Percentiles rank a stretch among this genome's conserved stretches.
Evolutionary conservation across 1,140 invertebrate genomes (phyloP).

Genomic region (Saccostrea cuccullata): DNA sequence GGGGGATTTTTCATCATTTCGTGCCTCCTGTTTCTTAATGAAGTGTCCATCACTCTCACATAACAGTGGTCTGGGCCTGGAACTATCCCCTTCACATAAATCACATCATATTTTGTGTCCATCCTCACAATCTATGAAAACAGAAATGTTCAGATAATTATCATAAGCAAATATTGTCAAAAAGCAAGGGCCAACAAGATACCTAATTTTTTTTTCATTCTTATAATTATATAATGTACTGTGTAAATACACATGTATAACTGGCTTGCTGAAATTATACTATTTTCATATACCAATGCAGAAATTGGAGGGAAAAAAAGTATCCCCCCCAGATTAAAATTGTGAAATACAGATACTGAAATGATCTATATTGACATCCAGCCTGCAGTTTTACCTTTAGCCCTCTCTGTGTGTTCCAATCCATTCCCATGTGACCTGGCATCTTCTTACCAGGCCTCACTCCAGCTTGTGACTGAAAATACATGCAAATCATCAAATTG

Average conservation of each 20-base stretch:
- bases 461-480: slow-evolving; percentile 84
- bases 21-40: slow-evolving; percentile 80
- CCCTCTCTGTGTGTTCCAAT: slow-evolving; percentile 85
- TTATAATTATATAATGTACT: no score
- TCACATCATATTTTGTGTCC: slow-evolving; percentile 95
- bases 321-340: no score
- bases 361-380: no score
- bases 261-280: no score
- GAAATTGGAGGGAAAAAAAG: no score
- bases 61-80: slow-evolving; percentile 90
- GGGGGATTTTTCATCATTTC: slow-evolving; percentile 79
- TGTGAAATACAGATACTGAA: no score
- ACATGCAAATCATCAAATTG: background rate
- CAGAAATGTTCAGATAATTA: no score
- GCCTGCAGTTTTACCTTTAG: slow-evolving; percentile 81
- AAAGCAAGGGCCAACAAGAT: background rate
- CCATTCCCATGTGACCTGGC: slow-evolving; percentile 96
- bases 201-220: background rate
- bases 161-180: background rate
- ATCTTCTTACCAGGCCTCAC: slow-evolving; percentile 97
- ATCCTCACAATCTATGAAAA: slow-evolving; percentile 88
- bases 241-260: no score
- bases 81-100: slow-evolving; percentile 91
- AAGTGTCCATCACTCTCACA: slow-evolving; percentile 91
- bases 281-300: no score